Evolutionary conservation across 2,797 vertebrate species (phyloP).

Genomic region (Tauraco hartlaubi): DNA sequence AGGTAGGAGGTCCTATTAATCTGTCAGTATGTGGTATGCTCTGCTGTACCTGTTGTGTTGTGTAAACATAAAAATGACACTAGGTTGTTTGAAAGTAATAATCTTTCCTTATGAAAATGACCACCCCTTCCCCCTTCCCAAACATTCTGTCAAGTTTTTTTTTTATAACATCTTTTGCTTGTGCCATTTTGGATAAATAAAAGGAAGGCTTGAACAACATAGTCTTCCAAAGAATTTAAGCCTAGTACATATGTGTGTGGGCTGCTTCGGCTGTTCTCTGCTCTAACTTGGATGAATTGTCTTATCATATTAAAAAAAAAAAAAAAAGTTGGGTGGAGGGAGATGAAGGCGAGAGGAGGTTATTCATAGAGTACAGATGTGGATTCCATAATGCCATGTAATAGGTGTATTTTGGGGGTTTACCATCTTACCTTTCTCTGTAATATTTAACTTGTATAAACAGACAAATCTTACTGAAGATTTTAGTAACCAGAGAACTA

Average conservation of each 20-base stretch:
- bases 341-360: background rate
- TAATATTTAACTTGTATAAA: background rate
- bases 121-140: background rate
- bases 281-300: conserved; percentile 51
- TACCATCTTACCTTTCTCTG: background rate
- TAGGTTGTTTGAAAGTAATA: background rate
- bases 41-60: background rate
- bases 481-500: background rate
- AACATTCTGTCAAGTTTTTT: background rate
- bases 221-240: conserved; percentile 53
- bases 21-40: background rate
- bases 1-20: conserved; percentile 81
- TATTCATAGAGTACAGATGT: conserved; percentile 30
- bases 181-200: conserved; percentile 48
- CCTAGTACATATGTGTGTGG: conserved; percentile 59
- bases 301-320: conserved; percentile 1
- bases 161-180: conserved; percentile 42
- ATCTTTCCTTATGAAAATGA: background rate
- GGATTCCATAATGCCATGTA: background rate
- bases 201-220: conserved; percentile 51
- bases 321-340: background rate
- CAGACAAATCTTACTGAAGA: background rate
- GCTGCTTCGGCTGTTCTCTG: conserved; percentile 60
- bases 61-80: conserved; percentile 15
- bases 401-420: background rate